A percentile compares a stretch with the other conserved stretches of the same genome.
These are phyloP conservation scores for Acanthosepion esculentum DNA, from an alignment of 2,888 invertebrate species.

Conservation along the genomic window DNA sequence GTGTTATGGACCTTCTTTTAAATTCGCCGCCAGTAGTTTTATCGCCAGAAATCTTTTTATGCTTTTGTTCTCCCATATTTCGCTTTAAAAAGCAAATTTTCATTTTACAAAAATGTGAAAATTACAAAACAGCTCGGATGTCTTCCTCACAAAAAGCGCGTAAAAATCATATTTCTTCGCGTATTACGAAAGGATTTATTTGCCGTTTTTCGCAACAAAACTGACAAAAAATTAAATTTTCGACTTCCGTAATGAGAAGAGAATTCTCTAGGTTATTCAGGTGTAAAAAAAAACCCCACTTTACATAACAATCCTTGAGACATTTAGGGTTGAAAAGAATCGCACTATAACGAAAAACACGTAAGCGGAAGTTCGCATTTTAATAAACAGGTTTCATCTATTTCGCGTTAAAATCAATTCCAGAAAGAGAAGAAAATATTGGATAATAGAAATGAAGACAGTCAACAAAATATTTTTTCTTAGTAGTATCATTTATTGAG, in stretches of 20 bases:
- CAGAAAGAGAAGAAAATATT: neutral
- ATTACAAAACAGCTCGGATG: no score
- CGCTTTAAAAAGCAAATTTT: neutral
- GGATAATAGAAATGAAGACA: neutral
- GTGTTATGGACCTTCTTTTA: conserved; percentile 36
- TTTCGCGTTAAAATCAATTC: neutral
- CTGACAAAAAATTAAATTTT: no score
- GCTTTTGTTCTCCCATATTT: neutral
- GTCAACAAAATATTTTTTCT: neutral
- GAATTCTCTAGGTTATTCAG: no score
- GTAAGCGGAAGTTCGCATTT: conserved; percentile 14
- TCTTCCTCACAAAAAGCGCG: no score
- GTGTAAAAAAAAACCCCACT: no score
- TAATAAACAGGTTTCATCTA: neutral
- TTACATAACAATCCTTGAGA: no score
- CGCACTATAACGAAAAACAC: neutral
- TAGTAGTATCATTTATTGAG: no score
- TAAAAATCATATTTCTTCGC: no score
- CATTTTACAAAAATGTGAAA: neutral
- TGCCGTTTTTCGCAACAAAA: no score
- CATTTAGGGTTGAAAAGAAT: neutral
- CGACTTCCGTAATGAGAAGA: no score
- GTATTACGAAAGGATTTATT: no score
- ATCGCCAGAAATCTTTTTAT: neutral
- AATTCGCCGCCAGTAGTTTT: neutral